Percentiles rank a stretch among this genome's conserved stretches.
Conservation (phyloP, 2,797 vertebrate genomes). For the Sciaenops ocellatus region DNA sequence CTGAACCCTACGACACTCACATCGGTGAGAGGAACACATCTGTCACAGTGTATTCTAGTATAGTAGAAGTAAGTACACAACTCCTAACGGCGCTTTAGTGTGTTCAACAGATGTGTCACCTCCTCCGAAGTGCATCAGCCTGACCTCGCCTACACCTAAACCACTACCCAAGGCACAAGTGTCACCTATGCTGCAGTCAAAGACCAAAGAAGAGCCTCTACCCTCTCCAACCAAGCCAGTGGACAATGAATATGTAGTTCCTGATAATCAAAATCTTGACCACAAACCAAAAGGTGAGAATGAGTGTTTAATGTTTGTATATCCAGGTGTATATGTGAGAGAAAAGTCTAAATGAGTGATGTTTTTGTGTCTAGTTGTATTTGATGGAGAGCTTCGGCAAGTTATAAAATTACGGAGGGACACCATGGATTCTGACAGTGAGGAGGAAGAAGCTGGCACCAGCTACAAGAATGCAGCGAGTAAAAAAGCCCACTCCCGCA, state of each 20-base stretch:
- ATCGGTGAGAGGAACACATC: conserved; percentile 67
- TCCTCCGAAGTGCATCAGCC: conserved; percentile 16
- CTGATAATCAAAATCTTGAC: conserved; percentile 22
- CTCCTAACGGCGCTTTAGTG: conserved; percentile 1
- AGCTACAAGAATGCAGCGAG: background rate
- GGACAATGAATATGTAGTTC: conserved; percentile 56
- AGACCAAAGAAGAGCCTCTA: background rate
- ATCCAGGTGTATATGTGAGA: background rate
- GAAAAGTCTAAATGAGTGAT: background rate
- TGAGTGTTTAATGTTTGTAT: background rate
- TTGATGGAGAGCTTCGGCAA: conserved; percentile 43
- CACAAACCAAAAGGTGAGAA: conserved; percentile 26
- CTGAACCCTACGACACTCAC: conserved; percentile 67
- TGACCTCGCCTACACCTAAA: background rate
- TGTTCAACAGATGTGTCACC: conserved; percentile 50
- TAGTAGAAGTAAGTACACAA: too few species aligned
- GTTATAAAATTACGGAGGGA: conserved; percentile 26
- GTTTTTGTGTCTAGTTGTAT: conserved; percentile 24
- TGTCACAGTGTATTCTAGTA: too few species aligned
- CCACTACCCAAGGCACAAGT: conserved; percentile 54
- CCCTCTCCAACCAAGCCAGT: background rate
- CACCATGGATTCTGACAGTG: background rate
- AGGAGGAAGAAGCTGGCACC: background rate
- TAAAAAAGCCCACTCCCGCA: background rate
- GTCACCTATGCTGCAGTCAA: conserved; percentile 47